A percentile compares a stretch with the other conserved stretches of the same genome.
phyloP scores from a whole-genome alignment of 2,888 invertebrate species.

The Caenorhabditis becei region DNA sequence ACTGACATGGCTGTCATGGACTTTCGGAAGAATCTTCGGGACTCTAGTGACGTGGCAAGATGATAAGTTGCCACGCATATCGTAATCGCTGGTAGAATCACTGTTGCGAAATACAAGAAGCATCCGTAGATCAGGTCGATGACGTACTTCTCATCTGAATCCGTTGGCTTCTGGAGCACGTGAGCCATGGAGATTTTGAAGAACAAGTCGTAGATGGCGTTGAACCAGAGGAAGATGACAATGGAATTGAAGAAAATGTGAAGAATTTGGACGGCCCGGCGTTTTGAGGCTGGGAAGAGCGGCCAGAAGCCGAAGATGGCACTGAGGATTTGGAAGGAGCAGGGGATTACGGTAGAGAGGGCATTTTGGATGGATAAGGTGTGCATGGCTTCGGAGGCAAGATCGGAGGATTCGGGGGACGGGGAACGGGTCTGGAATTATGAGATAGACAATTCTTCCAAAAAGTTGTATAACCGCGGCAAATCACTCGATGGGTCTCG shows the following conservation, averaged over 20 bases:
- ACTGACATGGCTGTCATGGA: constrained; percentile 45
- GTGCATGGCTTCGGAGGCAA: constrained; percentile 39
- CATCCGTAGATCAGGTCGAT: constrained; percentile 59
- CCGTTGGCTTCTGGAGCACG: constrained; percentile 10
- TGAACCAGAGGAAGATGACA: constrained; percentile 57
- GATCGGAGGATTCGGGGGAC: constrained; percentile 3
- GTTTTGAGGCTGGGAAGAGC: constrained; percentile 7
- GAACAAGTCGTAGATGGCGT: constrained; percentile 55
- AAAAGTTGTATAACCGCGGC: no score
- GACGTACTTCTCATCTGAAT: constrained; percentile 56
- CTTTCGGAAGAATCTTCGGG: constrained; percentile 7
- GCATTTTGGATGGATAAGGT: constrained; percentile 43
- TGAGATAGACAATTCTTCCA: no score
- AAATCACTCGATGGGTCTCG: no score
- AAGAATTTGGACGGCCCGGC: constrained; percentile 50
- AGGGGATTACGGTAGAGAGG: constrained; percentile 54
- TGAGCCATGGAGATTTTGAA: constrained; percentile 60
- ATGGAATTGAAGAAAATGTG: constrained; percentile 58
- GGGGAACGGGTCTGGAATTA: background rate
- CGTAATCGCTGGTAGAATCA: constrained; percentile 58
- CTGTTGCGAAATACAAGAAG: constrained; percentile 58
- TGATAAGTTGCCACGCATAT: constrained; percentile 42
- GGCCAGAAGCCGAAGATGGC: constrained; percentile 66
- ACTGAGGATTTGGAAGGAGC: constrained; percentile 61
- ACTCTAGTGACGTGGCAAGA: background rate